phyloP scores from a whole-genome alignment of 1,140 invertebrate genomes.

The Rhizoglyphus robini region DNA sequence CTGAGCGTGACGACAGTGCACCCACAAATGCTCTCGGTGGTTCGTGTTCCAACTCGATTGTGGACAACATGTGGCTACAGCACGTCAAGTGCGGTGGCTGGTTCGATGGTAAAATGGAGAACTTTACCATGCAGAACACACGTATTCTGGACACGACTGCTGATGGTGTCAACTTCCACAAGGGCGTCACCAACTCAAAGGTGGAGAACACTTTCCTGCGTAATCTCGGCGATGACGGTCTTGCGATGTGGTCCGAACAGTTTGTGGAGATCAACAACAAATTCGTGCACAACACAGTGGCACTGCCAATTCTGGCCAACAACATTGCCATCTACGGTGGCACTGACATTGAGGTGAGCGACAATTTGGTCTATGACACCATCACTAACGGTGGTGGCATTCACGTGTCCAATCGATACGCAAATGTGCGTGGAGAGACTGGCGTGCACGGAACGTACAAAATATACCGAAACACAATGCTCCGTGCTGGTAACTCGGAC shows the following conservation, averaged over 20 bases:
- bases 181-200: neutral
- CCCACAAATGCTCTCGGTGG: slow-evolving; percentile 13
- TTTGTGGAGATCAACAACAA: neutral
- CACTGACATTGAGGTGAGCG: neutral
- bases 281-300: slow-evolving; percentile 3
- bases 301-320: slow-evolving; percentile 1
- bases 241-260: slow-evolving; percentile 2
- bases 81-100: slow-evolving; percentile 10
- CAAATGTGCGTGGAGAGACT: slow-evolving; percentile 6
- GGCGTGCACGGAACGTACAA: neutral
- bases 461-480: slow-evolving; percentile 4
- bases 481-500: neutral
- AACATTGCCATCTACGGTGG: slow-evolving; percentile 14
- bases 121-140: neutral
- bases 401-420: neutral
- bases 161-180: slow-evolving; percentile 7
- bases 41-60: neutral
- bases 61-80: slow-evolving; percentile 9
- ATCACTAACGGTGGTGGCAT: slow-evolving; percentile 10
- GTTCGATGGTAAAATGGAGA: slow-evolving; percentile 4
- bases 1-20: slow-evolving; percentile 7
- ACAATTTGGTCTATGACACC: slow-evolving; percentile 13
- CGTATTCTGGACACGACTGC: slow-evolving; percentile 13
- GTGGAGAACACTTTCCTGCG: neutral
- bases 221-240: slow-evolving; percentile 4